These are phyloP conservation scores for Simalia tracyae DNA, from an alignment of 2,797 vertebrate species.

Conservation along the genomic window DNA sequence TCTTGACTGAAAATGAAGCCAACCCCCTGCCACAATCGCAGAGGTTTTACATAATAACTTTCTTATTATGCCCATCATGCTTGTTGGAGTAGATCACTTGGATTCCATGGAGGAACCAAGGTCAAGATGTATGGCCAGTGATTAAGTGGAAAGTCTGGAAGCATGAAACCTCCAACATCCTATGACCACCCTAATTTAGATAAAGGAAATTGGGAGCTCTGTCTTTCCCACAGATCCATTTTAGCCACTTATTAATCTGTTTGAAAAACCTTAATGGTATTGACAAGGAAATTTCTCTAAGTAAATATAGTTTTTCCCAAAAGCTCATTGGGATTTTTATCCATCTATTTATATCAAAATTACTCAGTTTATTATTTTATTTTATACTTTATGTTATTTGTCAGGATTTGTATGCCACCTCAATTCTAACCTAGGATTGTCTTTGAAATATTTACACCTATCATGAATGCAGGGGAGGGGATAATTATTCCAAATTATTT, in stretches of 20 bases:
- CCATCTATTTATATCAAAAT: not conserved
- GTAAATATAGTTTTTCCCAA: not conserved
- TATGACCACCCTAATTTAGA: not conserved
- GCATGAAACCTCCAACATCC: not conserved
- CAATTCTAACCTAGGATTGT: not conserved
- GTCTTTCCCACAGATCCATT: not conserved
- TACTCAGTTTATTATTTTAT: not conserved
- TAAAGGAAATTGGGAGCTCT: not conserved
- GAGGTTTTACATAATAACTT: not conserved
- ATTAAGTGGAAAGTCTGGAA: not conserved
- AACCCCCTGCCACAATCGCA: not conserved
- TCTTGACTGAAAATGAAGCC: not conserved
- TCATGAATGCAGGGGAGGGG: not conserved
- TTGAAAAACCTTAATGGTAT: not conserved
- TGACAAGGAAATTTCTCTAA: not conserved
- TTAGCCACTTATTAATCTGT: not conserved
- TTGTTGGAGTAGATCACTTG: not conserved
- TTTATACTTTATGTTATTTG: not conserved
- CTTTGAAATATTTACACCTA: not conserved
- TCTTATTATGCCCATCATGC: not conserved
- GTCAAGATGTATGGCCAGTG: not conserved
- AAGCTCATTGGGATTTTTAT: not conserved
- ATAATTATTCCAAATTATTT: not conserved
- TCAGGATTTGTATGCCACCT: not conserved
- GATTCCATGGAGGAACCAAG: not conserved